These are phyloP conservation scores for Sinocyclocheilus grahami DNA, from an alignment of 2,113 vertebrate genomes.

Conservation along the genomic window DNA sequence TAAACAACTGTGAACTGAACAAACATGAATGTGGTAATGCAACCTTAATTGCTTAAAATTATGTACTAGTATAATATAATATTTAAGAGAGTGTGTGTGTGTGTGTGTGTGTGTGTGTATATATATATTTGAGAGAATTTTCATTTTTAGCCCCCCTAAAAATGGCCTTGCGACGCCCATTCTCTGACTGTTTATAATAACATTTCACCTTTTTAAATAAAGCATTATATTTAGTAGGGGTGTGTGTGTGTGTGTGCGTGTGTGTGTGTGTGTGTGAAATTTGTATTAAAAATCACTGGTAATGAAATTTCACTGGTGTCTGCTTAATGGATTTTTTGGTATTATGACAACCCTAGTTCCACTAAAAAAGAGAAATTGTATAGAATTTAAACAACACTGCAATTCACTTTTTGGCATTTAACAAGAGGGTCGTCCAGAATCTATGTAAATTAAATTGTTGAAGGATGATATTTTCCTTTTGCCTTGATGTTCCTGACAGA, in stretches of 20 bases:
- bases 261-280: not conserved
- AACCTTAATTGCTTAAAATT: not conserved
- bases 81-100: too few relatives aligned
- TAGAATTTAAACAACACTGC: not conserved
- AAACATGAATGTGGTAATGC: not conserved
- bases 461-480: not conserved
- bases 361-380: not conserved
- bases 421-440: not conserved
- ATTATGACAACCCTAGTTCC: not conserved
- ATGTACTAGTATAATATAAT: too few relatives aligned
- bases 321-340: not conserved
- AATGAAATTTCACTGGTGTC: not conserved
- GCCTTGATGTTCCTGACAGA: constrained; percentile 7
- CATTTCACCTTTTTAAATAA: too few relatives aligned
- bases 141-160: too few relatives aligned
- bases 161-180: too few relatives aligned
- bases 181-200: too few relatives aligned
- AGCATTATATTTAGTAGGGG: too few relatives aligned
- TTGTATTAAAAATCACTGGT: not conserved
- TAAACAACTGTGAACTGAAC: not conserved
- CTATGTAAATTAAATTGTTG: not conserved
- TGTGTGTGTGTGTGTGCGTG: too few relatives aligned
- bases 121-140: too few relatives aligned
- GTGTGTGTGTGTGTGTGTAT: too few relatives aligned
- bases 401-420: not conserved